A percentile compares a stretch with the other conserved stretches of the same genome.
These are phyloP conservation scores for Bettongia penicillata DNA, from an alignment of 2,113 vertebrate species.

Conservation along the genomic window DNA sequence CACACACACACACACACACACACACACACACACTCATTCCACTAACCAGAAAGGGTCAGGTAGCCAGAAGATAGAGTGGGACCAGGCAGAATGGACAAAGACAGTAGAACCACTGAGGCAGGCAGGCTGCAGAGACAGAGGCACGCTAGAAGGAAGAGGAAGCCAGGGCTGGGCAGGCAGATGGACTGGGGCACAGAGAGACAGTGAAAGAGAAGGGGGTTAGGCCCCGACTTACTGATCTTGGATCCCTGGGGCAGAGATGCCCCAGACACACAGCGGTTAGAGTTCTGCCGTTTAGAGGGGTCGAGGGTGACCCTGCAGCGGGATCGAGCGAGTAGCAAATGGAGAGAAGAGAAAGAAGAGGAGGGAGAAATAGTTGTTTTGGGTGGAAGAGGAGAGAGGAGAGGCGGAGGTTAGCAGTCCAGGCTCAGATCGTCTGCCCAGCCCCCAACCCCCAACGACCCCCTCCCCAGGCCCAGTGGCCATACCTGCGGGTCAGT, in stretches of 20 bases:
- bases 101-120: no score
- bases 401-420: constrained; percentile 12
- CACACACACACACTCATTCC: no score
- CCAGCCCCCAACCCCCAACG: rapidly evolving
- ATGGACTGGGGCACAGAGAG: neutral
- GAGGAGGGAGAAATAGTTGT: constrained; percentile 24
- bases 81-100: neutral
- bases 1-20: no score
- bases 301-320: constrained; percentile 97
- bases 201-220: constrained; percentile 29
- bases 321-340: constrained; percentile 58
- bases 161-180: no score
- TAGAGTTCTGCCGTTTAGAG: constrained; percentile 97
- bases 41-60: no score
- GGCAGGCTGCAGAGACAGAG: neutral
- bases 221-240: constrained; percentile 92
- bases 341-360: constrained; percentile 40
- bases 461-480: rapidly evolving
- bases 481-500: constrained; percentile 92
- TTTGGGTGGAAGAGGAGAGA: neutral
- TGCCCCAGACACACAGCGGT: constrained; percentile 95
- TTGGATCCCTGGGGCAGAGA: constrained; percentile 97
- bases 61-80: no score
- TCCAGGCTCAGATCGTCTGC: neutral
- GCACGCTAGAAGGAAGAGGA: constrained; percentile 7